A percentile compares a stretch with the other conserved stretches of the same genome.
phyloP scores from a whole-genome alignment of 2,888 invertebrate species.

The Microctonus brassicae region DNA sequence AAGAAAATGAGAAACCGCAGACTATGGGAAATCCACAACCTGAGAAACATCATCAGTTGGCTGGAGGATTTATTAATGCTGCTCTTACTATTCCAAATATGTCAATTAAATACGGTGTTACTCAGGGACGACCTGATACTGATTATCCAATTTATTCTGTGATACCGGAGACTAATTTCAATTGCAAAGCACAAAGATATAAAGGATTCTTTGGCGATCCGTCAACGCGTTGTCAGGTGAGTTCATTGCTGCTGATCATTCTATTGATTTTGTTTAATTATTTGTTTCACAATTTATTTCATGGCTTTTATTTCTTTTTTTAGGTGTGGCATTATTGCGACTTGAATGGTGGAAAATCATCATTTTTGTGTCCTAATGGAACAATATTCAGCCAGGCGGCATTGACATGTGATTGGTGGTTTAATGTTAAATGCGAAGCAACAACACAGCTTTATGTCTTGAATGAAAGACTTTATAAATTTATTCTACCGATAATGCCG shows the following conservation, averaged over 20 bases:
- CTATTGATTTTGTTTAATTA: not conserved
- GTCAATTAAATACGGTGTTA: slow-evolving; percentile 64
- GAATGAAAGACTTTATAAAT: slow-evolving; percentile 90
- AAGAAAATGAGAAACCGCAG: slow-evolving; percentile 46
- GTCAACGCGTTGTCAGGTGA: slow-evolving; percentile 86
- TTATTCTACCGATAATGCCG: slow-evolving; percentile 86
- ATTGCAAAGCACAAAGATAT: slow-evolving; percentile 87
- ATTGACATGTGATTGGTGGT: slow-evolving; percentile 94
- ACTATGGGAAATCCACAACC: slow-evolving; percentile 49
- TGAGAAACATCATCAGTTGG: slow-evolving; percentile 44
- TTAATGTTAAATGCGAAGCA: slow-evolving; percentile 87
- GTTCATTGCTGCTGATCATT: slow-evolving; percentile 20
- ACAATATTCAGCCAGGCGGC: slow-evolving; percentile 92
- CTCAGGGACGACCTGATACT: slow-evolving; percentile 76
- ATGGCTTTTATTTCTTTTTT: too few relatives aligned
- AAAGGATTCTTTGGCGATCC: slow-evolving; percentile 93
- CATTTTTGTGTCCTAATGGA: slow-evolving; percentile 90
- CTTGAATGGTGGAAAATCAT: slow-evolving; percentile 90
- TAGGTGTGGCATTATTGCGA: slow-evolving; percentile 95
- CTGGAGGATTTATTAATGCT: slow-evolving; percentile 40
- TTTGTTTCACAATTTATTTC: slow-evolving; percentile 32
- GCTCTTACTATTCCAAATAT: slow-evolving; percentile 47
- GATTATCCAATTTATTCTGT: slow-evolving; percentile 85
- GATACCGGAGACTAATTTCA: slow-evolving; percentile 84
- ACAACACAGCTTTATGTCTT: slow-evolving; percentile 89